phyloP scores from a whole-genome alignment of 2,797 vertebrate species.

The Sebastes minor region DNA sequence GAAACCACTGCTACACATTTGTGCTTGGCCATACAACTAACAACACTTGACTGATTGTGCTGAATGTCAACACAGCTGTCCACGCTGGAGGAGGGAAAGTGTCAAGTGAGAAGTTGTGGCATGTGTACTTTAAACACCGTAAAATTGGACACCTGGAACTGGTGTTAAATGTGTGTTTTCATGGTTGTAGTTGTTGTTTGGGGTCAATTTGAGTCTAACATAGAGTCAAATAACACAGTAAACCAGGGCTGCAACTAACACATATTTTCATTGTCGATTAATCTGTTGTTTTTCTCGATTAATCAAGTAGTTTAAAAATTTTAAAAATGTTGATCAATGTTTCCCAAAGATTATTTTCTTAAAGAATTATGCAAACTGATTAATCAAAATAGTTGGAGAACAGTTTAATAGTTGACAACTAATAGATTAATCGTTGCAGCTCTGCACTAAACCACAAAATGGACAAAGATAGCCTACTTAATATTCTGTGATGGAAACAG shows the following conservation, averaged over 20 bases:
- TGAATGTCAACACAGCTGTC: constrained; percentile 30
- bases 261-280: too few species aligned
- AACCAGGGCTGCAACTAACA: too few species aligned
- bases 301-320: too few species aligned
- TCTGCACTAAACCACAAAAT: not conserved
- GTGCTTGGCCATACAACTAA: not conserved
- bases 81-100: not conserved
- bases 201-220: not conserved
- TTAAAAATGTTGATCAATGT: too few species aligned
- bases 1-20: not conserved
- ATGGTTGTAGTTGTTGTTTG: not conserved
- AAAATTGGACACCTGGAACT: not conserved
- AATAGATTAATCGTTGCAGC: too few species aligned
- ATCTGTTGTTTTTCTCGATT: too few species aligned
- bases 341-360: too few species aligned
- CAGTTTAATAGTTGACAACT: too few species aligned
- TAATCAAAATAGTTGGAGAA: too few species aligned
- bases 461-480: not conserved
- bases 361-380: too few species aligned
- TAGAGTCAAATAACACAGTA: not conserved
- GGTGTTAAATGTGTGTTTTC: not conserved
- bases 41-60: not conserved
- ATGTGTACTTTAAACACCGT: constrained; percentile 4
- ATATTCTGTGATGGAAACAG: not conserved
- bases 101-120: not conserved